Conservation (phyloP, 2,113 vertebrate species). For the Corydoras sp. region DNA sequence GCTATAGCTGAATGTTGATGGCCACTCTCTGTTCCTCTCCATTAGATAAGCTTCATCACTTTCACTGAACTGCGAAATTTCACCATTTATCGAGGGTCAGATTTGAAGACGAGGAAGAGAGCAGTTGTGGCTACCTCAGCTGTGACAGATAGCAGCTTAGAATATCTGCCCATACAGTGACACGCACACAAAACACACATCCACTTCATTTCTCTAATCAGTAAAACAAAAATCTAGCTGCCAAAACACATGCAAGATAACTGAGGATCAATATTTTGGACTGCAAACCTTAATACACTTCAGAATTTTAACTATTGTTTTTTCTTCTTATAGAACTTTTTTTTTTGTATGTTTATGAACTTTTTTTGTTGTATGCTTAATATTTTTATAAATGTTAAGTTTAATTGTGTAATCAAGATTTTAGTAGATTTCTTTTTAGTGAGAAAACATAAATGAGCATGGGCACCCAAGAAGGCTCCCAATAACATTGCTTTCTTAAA, state of each 20-base stretch:
- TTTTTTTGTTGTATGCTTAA: no score
- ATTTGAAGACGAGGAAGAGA: slow-evolving; percentile 2
- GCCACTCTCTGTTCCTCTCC: slow-evolving; percentile 21
- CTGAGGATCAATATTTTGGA: background rate
- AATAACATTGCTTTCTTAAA: no score
- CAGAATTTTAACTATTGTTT: background rate
- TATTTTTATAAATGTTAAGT: no score
- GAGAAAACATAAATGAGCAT: no score
- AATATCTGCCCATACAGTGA: background rate
- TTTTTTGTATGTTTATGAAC: no score
- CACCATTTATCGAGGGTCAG: slow-evolving; percentile 11
- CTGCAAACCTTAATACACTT: background rate
- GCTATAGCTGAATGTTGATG: slow-evolving; percentile 25
- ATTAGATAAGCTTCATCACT: slow-evolving; percentile 40
- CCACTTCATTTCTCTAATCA: slow-evolving; percentile 4
- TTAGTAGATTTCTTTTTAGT: no score
- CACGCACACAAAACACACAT: background rate
- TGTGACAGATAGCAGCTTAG: slow-evolving; percentile 27
- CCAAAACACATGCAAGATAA: background rate
- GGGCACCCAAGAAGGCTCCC: no score
- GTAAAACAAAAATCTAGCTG: background rate
- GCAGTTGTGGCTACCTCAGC: slow-evolving; percentile 4
- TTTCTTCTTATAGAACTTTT: background rate
- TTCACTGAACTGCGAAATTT: slow-evolving; percentile 40
- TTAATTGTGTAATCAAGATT: no score